phyloP scores from a whole-genome alignment of 2,888 invertebrate species.

The Cataglyphis albicans region DNA sequence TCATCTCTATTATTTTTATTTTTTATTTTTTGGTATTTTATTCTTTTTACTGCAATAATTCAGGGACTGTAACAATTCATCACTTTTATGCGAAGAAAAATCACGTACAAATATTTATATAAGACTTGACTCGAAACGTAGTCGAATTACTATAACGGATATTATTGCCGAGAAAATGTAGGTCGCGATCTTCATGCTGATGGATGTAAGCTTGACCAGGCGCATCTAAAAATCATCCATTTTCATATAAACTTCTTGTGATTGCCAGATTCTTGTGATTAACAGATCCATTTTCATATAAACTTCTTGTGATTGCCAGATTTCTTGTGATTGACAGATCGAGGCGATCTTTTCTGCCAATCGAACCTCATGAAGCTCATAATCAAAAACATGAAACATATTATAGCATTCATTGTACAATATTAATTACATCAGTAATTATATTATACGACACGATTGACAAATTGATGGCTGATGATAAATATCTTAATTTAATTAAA shows the following conservation, averaged over 20 bases:
- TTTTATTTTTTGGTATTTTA: not conserved
- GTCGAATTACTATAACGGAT: constrained; percentile 26
- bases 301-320: no score
- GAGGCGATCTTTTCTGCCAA: constrained; percentile 66
- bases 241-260: constrained; percentile 78
- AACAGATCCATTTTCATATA: constrained; percentile 74
- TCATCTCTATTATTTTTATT: not conserved
- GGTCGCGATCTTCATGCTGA: constrained; percentile 65
- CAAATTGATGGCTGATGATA: not conserved
- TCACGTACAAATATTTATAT: not conserved
- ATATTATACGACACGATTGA: not conserved
- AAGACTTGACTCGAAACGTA: not conserved
- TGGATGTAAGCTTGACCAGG: constrained; percentile 70
- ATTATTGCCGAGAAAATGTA: constrained; percentile 60
- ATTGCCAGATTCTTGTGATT: constrained; percentile 65
- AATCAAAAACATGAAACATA: constrained; percentile 30
- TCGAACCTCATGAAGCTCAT: constrained; percentile 50
- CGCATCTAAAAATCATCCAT: constrained; percentile 78
- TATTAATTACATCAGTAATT: constrained; percentile 54
- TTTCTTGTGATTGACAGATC: constrained; percentile 67
- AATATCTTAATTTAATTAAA: not conserved
- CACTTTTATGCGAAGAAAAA: constrained; percentile 8
- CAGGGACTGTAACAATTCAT: not conserved
- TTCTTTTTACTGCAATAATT: not conserved
- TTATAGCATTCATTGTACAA: constrained; percentile 39